Percentiles rank a stretch among this genome's conserved stretches.
Evolutionary conservation across 2,888 invertebrate species (phyloP).

Genomic region (Pycnomerus fuliginosus): DNA sequence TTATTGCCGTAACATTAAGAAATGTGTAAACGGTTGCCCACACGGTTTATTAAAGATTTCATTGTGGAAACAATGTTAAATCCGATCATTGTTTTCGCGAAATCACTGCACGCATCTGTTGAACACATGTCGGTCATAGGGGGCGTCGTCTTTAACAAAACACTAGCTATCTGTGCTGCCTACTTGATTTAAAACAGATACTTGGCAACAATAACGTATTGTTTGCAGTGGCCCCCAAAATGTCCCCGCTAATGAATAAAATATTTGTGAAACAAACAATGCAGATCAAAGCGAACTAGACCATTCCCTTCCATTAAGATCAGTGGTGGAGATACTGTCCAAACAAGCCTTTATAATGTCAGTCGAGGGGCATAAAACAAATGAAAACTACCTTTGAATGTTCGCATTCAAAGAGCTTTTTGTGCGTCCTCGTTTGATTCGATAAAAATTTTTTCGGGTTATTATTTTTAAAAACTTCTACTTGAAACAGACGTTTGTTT

Average conservation of each 20-base stretch:
- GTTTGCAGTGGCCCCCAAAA: constrained; percentile 13
- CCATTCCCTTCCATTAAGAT: constrained; percentile 23
- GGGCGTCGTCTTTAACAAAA: constrained; percentile 17
- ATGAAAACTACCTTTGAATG: constrained; percentile 25
- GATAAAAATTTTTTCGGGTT: constrained; percentile 9
- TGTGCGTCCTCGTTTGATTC: constrained; percentile 8
- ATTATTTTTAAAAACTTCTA: constrained; percentile 17
- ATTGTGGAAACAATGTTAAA: constrained; percentile 8
- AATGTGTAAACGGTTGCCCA: constrained; percentile 23
- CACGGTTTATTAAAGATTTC: constrained; percentile 5
- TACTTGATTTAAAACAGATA: constrained; percentile 25
- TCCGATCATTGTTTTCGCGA: constrained; percentile 17
- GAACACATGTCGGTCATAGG: constrained; percentile 22
- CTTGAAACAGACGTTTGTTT: constrained; percentile 16
- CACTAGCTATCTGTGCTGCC: constrained; percentile 8
- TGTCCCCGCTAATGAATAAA: constrained; percentile 20
- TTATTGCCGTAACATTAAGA: constrained; percentile 33
- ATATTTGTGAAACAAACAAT: constrained; percentile 24
- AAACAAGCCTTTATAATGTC: constrained; percentile 24
- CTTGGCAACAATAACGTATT: constrained; percentile 22
- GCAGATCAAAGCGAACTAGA: constrained; percentile 21
- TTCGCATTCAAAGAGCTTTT: constrained; percentile 18
- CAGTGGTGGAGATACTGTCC: constrained; percentile 23
- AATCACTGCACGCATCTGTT: constrained; percentile 22
- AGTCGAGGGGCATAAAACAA: constrained; percentile 24